Percentiles rank a stretch among this genome's conserved stretches.
These are phyloP conservation scores for Sicus ferrugineus DNA, from an alignment of 2,888 invertebrate genomes.

Conservation along the genomic window DNA sequence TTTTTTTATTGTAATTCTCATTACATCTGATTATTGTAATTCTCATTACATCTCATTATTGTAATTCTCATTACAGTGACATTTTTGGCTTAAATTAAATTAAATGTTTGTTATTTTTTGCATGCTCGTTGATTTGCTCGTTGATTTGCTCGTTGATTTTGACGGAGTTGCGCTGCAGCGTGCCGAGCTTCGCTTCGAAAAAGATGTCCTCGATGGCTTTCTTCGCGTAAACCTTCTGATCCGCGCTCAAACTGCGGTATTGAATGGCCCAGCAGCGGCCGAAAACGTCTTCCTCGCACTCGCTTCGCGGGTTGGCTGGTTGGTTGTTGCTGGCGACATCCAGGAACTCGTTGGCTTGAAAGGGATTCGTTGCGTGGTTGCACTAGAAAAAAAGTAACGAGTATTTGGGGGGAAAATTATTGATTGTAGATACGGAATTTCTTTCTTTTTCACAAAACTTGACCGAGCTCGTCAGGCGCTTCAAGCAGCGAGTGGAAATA, in stretches of 20 bases:
- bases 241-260: conserved; percentile 31
- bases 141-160: conserved; percentile 43
- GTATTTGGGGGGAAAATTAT: background rate
- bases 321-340: background rate
- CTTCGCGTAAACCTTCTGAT: conserved; percentile 42
- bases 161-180: conserved; percentile 34
- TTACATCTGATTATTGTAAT: too few species aligned
- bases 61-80: too few species aligned
- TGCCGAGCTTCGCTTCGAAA: conserved; percentile 40
- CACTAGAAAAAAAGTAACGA: background rate
- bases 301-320: background rate
- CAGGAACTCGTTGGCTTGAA: background rate
- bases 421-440: background rate
- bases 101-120: background rate
- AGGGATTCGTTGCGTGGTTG: background rate
- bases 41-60: too few species aligned
- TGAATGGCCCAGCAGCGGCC: conserved; percentile 38
- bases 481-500: background rate
- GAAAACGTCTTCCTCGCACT: conserved; percentile 6
- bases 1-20: too few species aligned
- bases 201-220: conserved; percentile 43
- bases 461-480: background rate
- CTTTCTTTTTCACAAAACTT: too few species aligned
- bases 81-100: too few species aligned
- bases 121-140: too few species aligned